A percentile compares a stretch with the other conserved stretches of the same genome.
Evolutionary conservation across 2,888 invertebrate genomes (phyloP).

Genomic region (Kryphioiulus occultus): DNA sequence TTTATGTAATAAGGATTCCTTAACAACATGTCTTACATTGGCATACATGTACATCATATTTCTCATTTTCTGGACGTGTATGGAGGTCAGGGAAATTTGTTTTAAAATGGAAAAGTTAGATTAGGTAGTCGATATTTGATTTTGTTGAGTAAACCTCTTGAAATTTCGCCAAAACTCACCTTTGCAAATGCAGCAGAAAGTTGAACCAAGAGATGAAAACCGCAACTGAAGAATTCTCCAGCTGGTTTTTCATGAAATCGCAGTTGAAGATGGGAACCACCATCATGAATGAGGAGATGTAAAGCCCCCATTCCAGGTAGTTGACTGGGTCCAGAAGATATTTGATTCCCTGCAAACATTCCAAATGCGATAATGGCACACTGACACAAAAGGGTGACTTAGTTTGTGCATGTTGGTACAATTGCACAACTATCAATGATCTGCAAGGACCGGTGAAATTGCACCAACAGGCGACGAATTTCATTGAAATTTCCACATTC

Average conservation of each 20-base stretch:
- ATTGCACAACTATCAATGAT: neutral
- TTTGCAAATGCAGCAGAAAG: constrained; percentile 79
- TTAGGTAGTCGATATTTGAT: too few species aligned
- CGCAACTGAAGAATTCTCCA: constrained; percentile 78
- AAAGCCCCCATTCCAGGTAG: constrained; percentile 80
- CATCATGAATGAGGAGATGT: constrained; percentile 77
- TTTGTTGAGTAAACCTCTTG: too few species aligned
- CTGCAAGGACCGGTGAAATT: too few species aligned
- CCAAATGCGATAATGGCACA: neutral
- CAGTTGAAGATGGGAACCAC: constrained; percentile 70
- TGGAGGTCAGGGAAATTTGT: too few species aligned
- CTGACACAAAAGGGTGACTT: too few species aligned
- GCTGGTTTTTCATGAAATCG: constrained; percentile 43
- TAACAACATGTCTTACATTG: too few species aligned
- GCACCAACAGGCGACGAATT: too few species aligned
- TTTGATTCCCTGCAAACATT: constrained; percentile 58
- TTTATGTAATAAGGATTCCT: too few species aligned
- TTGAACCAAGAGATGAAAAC: constrained; percentile 91
- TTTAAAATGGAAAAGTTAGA: too few species aligned
- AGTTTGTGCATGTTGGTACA: neutral
- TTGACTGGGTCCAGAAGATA: constrained; percentile 66
- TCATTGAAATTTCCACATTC: too few species aligned
- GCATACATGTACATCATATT: too few species aligned
- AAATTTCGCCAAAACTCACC: constrained; percentile 63
- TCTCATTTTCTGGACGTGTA: too few species aligned